phyloP scores from a whole-genome alignment of 2,888 invertebrate genomes.

The Parnassius smintheus region DNA sequence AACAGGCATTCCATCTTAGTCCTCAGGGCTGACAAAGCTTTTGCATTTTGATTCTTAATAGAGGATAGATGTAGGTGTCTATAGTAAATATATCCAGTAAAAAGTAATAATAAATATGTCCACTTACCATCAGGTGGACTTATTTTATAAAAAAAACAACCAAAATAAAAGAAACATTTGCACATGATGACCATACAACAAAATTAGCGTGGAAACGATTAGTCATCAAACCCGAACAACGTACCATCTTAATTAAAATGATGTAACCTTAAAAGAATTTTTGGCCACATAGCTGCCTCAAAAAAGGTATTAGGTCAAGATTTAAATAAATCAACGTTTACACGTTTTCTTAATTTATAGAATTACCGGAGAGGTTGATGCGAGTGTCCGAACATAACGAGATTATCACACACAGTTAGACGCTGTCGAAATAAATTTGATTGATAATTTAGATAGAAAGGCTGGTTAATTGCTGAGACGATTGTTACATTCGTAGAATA shows the following conservation, averaged over 20 bases:
- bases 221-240: conserved; percentile 3
- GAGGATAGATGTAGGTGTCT: too few species aligned
- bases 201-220: conserved; percentile 5
- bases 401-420: conserved; percentile 17
- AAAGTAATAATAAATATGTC: too few species aligned
- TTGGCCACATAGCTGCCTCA: background rate
- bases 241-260: background rate
- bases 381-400: conserved; percentile 1
- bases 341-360: conserved; percentile 27
- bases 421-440: conserved; percentile 38
- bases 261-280: conserved; percentile 7
- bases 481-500: background rate
- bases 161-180: background rate
- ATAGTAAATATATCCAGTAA: too few species aligned
- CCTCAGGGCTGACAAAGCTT: too few species aligned
- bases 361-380: background rate
- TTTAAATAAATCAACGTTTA: conserved; percentile 19
- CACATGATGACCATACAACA: background rate
- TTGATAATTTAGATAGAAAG: conserved; percentile 44
- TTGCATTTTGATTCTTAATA: too few species aligned
- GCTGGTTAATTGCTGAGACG: conserved; percentile 29
- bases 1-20: too few species aligned
- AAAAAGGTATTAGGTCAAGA: conserved; percentile 22
- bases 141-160: too few species aligned
- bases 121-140: too few species aligned